Base-by-base conservation (phyloP, 2,113 vertebrate genomes). In the Peromyscus maniculatus region DNA sequence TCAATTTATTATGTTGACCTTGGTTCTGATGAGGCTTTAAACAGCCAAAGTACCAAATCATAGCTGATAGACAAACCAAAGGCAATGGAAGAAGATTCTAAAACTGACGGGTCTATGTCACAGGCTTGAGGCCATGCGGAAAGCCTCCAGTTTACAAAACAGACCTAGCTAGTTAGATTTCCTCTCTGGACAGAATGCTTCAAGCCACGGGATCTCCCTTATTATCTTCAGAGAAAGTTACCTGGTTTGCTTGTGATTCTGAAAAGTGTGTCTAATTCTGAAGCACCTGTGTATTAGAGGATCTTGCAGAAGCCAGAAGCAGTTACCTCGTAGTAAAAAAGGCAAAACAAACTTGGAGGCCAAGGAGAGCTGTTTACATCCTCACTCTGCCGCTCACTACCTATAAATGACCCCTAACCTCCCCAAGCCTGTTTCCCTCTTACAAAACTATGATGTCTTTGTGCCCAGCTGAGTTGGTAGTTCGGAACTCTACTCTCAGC, bases 281-380 rank as follows among this genome's bases (percentile, higher is more conserved):
- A 87, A 69, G n/a, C 13, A 43, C 94, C 79, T 43, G 21, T 49
- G 39, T 96, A 86, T 97, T 64, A 52, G 24, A 64, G 72, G 62
- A 83, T 90, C 96, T 94, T 87, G 24, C 67, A 96, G 46, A 96
- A 97, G 57, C 57, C 89, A 91, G 80, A 96, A 91, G 87, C 96
- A 97, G 89, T 93, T 96, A 77, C 83, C 66, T 95, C 84, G 1
- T 64, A 72, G 22, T 59, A 67, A 79, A 69, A 39, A 39, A 39
- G 33, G 36, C 49, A 83, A 66, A 74, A 82, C 7, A 3, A 67
- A 87, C 72, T 93, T 89, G 43, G 46, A 96, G 55, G 74, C 78
- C 67, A 74, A 87, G 93, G 43, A 69, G 57, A 24, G 62, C 71
- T 79, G 74, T 64, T 79, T 78, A 39, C 52, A 22, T 49, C 92